Evolutionary conservation across 1,140 invertebrate species (phyloP).

Genomic region (Apis mellifera): DNA sequence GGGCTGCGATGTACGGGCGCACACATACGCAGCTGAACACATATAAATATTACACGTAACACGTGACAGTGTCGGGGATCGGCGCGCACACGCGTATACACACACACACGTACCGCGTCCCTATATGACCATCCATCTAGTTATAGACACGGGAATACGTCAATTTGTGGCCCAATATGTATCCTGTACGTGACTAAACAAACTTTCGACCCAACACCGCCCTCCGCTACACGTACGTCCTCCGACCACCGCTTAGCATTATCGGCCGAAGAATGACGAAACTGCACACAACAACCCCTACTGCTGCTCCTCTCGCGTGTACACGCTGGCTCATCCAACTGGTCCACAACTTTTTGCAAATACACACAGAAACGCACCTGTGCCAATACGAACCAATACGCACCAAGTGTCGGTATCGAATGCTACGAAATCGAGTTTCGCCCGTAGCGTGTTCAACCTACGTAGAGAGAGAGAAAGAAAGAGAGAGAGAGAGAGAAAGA

Average conservation of each 20-base stretch:
- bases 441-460: too few species aligned
- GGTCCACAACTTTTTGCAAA: too few species aligned
- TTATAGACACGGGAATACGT: constrained; percentile 38
- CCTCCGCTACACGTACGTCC: neutral
- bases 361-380: too few species aligned
- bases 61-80: constrained; percentile 17
- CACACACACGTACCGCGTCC: neutral
- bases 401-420: too few species aligned
- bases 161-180: constrained; percentile 4
- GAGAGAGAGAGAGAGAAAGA: too few species aligned
- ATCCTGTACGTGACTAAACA: constrained; percentile 6
- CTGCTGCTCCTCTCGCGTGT: too few species aligned
- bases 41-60: constrained; percentile 44
- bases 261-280: neutral
- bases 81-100: neutral
- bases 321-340: too few species aligned
- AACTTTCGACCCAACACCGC: neutral
- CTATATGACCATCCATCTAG: neutral
- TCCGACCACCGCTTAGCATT: neutral
- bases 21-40: constrained; percentile 31
- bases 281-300: neutral
- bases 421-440: too few species aligned
- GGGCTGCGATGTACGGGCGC: constrained; percentile 39
- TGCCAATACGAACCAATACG: too few species aligned
- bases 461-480: too few species aligned